phyloP scores from a whole-genome alignment of 2,797 vertebrate species.

The Cyclopterus lumpus region DNA sequence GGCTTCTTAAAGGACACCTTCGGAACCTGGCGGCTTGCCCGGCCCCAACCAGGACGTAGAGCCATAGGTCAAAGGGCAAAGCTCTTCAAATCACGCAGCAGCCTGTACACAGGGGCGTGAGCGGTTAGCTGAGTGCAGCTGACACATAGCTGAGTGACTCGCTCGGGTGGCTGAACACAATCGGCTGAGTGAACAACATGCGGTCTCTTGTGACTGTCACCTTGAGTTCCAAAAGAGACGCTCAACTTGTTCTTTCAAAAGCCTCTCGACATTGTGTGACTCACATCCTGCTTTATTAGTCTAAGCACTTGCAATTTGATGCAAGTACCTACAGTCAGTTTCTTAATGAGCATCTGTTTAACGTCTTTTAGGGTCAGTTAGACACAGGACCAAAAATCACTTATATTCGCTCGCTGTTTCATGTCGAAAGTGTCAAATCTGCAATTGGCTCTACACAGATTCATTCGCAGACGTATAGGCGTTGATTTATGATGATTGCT shows the following conservation, averaged over 20 bases:
- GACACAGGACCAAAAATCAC: neutral
- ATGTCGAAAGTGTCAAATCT: neutral
- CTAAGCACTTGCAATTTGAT: neutral
- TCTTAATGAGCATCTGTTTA: neutral
- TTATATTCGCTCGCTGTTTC: neutral
- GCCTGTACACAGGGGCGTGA: slow-evolving; percentile 14
- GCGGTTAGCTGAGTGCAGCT: slow-evolving; percentile 22
- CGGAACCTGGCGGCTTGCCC: slow-evolving; percentile 27
- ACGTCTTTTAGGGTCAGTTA: neutral
- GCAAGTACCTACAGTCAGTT: neutral
- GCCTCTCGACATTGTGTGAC: neutral
- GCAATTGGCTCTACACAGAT: neutral
- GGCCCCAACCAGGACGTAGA: slow-evolving; percentile 3
- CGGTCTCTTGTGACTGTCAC: slow-evolving; percentile 12
- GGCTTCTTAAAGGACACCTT: neutral
- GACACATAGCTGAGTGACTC: slow-evolving; percentile 15
- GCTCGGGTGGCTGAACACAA: slow-evolving; percentile 6
- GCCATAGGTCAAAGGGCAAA: slow-evolving; percentile 23
- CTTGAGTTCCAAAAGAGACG: neutral
- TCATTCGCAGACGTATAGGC: neutral
- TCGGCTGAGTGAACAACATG: slow-evolving; percentile 10
- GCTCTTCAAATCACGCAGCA: slow-evolving; percentile 14
- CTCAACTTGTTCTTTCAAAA: neutral
- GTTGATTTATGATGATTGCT: neutral
- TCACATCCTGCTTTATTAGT: slow-evolving; percentile 5